Percentiles rank a stretch among this genome's conserved stretches.
Conservation (phyloP, 2,113 vertebrate genomes). For the Tautogolabrus adspersus region DNA sequence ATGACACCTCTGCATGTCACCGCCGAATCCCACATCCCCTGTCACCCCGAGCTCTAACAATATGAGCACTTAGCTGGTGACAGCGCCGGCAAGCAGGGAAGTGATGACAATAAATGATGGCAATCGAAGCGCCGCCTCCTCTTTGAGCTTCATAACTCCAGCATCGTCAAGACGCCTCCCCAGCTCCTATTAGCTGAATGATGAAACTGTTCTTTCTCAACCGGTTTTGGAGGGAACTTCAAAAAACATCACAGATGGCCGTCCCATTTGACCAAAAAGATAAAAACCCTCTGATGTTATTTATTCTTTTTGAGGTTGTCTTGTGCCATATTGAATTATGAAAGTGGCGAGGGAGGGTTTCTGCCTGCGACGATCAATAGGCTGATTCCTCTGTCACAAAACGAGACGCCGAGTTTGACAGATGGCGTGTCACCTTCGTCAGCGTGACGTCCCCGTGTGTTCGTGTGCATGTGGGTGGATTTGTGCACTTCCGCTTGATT, state of each 20-base stretch:
- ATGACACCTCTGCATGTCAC: constrained; percentile 49
- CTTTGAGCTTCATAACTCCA: constrained; percentile 6
- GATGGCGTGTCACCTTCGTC: constrained; percentile 76
- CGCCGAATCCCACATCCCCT: constrained; percentile 18
- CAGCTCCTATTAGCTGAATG: constrained; percentile 51
- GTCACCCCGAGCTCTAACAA: constrained; percentile 52
- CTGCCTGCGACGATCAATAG: constrained; percentile 71
- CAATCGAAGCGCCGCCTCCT: constrained; percentile 47
- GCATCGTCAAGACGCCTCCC: constrained; percentile 33
- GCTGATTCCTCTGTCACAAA: constrained; percentile 71
- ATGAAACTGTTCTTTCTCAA: constrained; percentile 56
- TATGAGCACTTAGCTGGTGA: constrained; percentile 47
- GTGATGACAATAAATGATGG: constrained; percentile 70
- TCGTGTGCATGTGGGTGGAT: constrained; percentile 1
- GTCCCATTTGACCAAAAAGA: constrained; percentile 42
- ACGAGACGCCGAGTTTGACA: constrained; percentile 67
- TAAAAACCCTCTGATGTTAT: constrained; percentile 55
- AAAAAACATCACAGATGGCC: constrained; percentile 64
- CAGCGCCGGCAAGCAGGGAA: constrained; percentile 35
- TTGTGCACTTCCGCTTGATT: constrained; percentile 36
- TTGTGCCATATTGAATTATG: constrained; percentile 73
- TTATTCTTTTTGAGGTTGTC: constrained; percentile 67
- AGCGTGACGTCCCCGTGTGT: constrained; percentile 54
- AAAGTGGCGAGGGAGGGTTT: constrained; percentile 64
- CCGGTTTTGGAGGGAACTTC: constrained; percentile 47